Percentiles rank a stretch among this genome's conserved stretches.
phyloP scores from a whole-genome alignment of 2,113 vertebrate genomes.

The Pangasianodon hypophthalmus region DNA sequence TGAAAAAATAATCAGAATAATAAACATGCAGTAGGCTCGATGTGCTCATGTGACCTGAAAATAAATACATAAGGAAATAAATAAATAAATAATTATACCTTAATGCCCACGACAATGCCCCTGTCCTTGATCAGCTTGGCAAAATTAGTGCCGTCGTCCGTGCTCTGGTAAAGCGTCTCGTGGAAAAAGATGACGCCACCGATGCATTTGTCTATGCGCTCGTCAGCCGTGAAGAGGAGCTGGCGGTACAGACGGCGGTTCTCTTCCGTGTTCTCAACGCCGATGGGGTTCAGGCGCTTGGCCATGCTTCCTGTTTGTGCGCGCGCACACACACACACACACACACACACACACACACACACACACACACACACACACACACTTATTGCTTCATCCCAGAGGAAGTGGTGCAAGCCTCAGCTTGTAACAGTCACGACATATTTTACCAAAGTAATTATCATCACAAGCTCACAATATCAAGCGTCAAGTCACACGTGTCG shows the following conservation, averaged over 20 bases:
- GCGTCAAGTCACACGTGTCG: too few species aligned
- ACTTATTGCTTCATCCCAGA: neutral
- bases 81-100: slow-evolving; percentile 72
- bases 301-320: slow-evolving; percentile 89
- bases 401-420: neutral
- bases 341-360: neutral
- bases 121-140: slow-evolving; percentile 88
- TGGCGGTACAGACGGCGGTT: slow-evolving; percentile 94
- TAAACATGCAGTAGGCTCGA: neutral
- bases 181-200: slow-evolving; percentile 98
- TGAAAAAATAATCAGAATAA: neutral
- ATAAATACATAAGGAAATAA: too few species aligned
- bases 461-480: neutral
- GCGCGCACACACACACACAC: neutral
- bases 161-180: slow-evolving; percentile 94
- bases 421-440: neutral
- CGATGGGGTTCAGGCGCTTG: slow-evolving; percentile 92
- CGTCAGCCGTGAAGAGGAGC: slow-evolving; percentile 90
- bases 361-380: neutral
- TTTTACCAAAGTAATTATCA: neutral
- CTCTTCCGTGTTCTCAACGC: slow-evolving; percentile 96
- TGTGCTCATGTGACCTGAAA: neutral
- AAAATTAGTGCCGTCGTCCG: slow-evolving; percentile 85
- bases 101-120: slow-evolving; percentile 93
- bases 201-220: slow-evolving; percentile 88